A percentile compares a stretch with the other conserved stretches of the same genome.
These are phyloP conservation scores for Sialis fuliginosa DNA, from an alignment of 2,888 invertebrate genomes.

Conservation along the genomic window DNA sequence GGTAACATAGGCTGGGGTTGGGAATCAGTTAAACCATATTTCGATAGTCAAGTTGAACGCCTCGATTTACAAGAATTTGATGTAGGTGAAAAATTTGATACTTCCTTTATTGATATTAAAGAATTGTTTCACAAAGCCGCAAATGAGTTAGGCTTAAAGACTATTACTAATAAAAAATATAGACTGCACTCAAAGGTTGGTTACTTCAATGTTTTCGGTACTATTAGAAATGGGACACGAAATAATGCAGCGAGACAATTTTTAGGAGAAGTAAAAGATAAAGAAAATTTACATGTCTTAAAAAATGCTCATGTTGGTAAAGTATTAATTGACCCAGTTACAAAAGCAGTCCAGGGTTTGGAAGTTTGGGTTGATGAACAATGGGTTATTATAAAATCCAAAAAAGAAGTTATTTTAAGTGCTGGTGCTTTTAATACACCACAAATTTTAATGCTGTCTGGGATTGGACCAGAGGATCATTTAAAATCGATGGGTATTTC, in stretches of 20 bases:
- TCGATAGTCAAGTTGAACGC: constrained; percentile 21
- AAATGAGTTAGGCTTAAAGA: constrained; percentile 24
- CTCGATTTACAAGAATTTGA: constrained; percentile 10
- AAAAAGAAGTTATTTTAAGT: constrained; percentile 43
- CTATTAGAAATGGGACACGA: constrained; percentile 23
- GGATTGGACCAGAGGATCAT: constrained; percentile 35
- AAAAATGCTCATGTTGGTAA: constrained; percentile 35
- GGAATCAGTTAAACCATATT: constrained; percentile 26
- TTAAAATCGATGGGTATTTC: constrained; percentile 27
- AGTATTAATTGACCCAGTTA: constrained; percentile 28
- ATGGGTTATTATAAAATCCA: constrained; percentile 21
- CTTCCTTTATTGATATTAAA: constrained; percentile 17
- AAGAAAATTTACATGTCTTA: constrained; percentile 38
- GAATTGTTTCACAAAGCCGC: constrained; percentile 26
- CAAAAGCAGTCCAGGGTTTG: constrained; percentile 27
- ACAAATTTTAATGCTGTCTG: constrained; percentile 49
- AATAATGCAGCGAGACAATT: constrained; percentile 25
- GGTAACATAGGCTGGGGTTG: constrained; percentile 46
- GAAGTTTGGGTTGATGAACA: constrained; percentile 20
- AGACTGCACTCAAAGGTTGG: constrained; percentile 13
- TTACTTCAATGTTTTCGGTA: constrained; percentile 13
- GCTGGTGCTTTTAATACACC: constrained; percentile 49
- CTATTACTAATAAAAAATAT: constrained; percentile 13
- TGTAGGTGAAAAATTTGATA: constrained; percentile 14
- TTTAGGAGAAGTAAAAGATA: constrained; percentile 25